A percentile compares a stretch with the other conserved stretches of the same genome.
phyloP scores from a whole-genome alignment of 2,113 vertebrate genomes.

The Regulus satrapa region DNA sequence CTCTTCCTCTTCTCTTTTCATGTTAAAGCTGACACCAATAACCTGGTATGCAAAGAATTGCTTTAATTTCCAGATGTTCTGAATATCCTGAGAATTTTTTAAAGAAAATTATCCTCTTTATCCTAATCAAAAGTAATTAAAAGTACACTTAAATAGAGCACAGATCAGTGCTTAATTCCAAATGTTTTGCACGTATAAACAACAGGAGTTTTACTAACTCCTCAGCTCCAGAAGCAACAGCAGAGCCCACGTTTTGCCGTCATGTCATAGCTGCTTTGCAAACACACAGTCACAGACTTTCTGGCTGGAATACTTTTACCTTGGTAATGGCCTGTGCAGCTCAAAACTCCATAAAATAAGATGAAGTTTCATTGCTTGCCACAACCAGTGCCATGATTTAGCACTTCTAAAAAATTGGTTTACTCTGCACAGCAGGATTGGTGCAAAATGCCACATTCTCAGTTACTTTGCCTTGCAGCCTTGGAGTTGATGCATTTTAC shows the following conservation, averaged over 20 bases:
- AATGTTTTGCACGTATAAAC: neutral
- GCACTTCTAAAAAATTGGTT: neutral
- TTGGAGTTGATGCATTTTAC: neutral
- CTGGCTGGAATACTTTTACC: neutral
- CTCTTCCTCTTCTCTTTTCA: neutral
- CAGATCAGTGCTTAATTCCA: neutral
- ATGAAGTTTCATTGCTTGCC: neutral
- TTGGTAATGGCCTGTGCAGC: neutral
- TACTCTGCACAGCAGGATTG: neutral
- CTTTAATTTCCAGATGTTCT: neutral
- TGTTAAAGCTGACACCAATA: neutral
- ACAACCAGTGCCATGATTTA: neutral
- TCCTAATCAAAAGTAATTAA: conserved; percentile 40
- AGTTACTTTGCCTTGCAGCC: neutral
- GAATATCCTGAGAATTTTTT: neutral
- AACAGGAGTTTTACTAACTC: neutral
- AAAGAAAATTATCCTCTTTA: conserved; percentile 40
- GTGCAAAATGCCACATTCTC: neutral
- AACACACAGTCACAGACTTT: neutral
- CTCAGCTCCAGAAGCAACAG: neutral
- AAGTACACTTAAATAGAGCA: neutral
- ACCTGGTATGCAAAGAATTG: neutral
- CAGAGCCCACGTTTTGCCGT: neutral
- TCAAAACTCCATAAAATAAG: neutral
- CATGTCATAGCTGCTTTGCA: neutral